Evolutionary conservation across 2,113 vertebrate species (phyloP).

Genomic region (Pelecanus crispus): DNA sequence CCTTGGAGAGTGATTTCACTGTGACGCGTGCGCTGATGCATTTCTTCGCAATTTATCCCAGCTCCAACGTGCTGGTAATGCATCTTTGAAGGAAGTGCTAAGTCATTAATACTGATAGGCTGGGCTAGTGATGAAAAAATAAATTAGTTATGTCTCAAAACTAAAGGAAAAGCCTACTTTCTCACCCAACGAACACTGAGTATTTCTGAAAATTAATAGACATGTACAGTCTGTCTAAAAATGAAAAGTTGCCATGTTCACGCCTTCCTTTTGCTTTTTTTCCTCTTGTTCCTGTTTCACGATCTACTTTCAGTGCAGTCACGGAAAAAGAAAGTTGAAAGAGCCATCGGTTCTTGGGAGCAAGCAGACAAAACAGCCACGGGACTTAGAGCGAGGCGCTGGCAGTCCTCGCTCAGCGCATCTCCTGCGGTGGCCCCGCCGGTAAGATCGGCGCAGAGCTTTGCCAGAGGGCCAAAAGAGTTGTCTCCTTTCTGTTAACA

Average conservation of each 20-base stretch:
- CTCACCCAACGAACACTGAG: background rate
- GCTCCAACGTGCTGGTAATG: rapidly evolving
- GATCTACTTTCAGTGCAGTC: background rate
- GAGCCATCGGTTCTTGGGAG: background rate
- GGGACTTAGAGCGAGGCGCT: rapidly evolving
- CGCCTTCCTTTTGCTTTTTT: rapidly evolving
- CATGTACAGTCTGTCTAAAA: rapidly evolving
- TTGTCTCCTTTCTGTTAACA: background rate
- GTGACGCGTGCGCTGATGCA: rapidly evolving
- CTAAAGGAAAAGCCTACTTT: background rate
- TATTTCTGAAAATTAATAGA: background rate
- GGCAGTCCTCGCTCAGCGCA: background rate
- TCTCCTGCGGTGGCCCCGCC: rapidly evolving
- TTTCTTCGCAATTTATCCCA: background rate
- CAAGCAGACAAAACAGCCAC: rapidly evolving
- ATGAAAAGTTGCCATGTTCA: background rate
- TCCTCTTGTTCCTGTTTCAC: background rate
- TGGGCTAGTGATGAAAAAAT: background rate
- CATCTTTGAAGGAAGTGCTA: background rate
- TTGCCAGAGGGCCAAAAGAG: too few relatives aligned
- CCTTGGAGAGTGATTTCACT: background rate
- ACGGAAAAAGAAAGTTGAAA: background rate
- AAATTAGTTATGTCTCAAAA: background rate
- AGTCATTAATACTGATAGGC: background rate
- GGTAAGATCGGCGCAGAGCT: background rate